Evolutionary conservation across 1,140 invertebrate genomes (phyloP).

Genomic region (Saccostrea glomerata): DNA sequence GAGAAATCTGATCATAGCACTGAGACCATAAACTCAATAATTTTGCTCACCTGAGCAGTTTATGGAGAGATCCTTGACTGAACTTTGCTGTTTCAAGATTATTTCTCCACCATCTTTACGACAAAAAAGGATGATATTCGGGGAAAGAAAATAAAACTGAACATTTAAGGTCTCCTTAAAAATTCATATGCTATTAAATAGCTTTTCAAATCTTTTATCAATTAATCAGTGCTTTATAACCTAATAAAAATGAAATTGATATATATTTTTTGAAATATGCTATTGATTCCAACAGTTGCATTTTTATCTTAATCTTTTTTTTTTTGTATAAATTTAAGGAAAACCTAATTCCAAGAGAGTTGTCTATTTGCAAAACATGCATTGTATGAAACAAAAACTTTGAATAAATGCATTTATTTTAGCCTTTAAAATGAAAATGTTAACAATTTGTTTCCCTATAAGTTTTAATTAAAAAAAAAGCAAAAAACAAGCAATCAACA

Average conservation of each 20-base stretch:
- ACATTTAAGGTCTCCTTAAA: neutral
- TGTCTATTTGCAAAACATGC: no score
- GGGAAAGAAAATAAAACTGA: neutral
- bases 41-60: slow-evolving; percentile 32
- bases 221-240: neutral
- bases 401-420: neutral
- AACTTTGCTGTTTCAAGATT: neutral
- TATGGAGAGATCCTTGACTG: slow-evolving; percentile 30
- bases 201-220: neutral
- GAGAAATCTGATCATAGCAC: slow-evolving; percentile 30
- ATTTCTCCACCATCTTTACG: neutral
- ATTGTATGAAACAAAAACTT: no score
- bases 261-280: neutral
- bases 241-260: neutral
- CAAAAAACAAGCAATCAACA: no score
- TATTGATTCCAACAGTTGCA: no score
- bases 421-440: neutral
- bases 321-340: neutral
- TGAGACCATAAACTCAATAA: slow-evolving; percentile 18
- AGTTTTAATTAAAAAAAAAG: no score
- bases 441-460: no score
- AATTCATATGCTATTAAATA: neutral
- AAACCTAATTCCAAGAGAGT: no score
- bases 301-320: neutral
- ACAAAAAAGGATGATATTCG: no score